Evolutionary conservation across 2,797 vertebrate genomes (phyloP).

Genomic region (Chanos chanos): DNA sequence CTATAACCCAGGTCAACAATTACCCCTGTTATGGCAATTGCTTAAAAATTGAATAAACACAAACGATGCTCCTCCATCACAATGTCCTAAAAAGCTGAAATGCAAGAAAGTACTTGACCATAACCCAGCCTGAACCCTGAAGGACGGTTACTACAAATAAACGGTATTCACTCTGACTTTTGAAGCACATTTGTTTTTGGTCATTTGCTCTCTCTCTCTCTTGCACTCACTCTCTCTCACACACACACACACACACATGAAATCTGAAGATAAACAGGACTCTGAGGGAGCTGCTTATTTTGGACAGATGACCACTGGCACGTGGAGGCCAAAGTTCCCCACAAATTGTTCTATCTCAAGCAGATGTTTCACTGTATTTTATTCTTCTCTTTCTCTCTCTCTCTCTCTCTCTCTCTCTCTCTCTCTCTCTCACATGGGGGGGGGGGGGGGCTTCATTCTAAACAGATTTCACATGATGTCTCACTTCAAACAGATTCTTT

Average conservation of each 20-base stretch:
- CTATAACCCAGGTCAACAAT: no score
- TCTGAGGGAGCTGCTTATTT: constrained; percentile 42
- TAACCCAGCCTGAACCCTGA: no score
- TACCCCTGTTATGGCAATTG: no score
- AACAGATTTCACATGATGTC: background rate
- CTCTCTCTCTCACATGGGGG: constrained; percentile 20
- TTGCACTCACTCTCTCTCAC: background rate
- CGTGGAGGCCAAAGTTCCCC: constrained; percentile 26
- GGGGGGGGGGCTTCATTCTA: constrained; percentile 8
- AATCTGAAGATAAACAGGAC: constrained; percentile 41
- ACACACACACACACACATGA: constrained; percentile 20
- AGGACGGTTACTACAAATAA: no score
- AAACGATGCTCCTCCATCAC: no score
- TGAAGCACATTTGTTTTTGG: constrained; percentile 15
- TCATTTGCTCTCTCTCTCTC: constrained; percentile 1
- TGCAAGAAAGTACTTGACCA: no score
- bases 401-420: constrained; percentile 23
- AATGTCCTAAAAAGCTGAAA: no score
- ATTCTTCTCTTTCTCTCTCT: constrained; percentile 20
- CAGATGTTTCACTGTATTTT: constrained; percentile 28
- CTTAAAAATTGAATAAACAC: no score
- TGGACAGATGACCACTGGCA: constrained; percentile 43
- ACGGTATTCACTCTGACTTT: background rate
- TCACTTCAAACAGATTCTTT: background rate
- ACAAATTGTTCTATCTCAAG: constrained; percentile 35